phyloP scores from a whole-genome alignment of 2,797 vertebrate genomes.

The Xenopus petersii region DNA sequence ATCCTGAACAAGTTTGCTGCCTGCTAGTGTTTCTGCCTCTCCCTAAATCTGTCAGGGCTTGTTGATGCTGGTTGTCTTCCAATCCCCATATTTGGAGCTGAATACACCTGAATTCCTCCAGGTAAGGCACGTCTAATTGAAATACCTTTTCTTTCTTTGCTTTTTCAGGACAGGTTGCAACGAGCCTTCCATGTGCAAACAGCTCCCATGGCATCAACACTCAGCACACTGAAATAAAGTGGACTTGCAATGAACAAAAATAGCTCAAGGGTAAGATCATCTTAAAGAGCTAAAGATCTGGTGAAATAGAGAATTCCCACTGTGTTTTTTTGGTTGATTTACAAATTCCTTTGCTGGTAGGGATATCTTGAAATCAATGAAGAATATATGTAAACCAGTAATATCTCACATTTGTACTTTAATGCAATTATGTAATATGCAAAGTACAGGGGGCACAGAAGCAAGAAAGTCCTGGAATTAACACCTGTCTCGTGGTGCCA shows the following conservation, averaged over 20 bases:
- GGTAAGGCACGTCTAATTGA: slow-evolving; percentile 58
- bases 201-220: slow-evolving; percentile 28
- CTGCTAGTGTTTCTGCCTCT: slow-evolving; percentile 61
- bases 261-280: slow-evolving; percentile 28
- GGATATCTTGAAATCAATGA: slow-evolving; percentile 2
- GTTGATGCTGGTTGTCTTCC: slow-evolving; percentile 41
- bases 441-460: too few relatives aligned
- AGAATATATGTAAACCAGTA: not conserved
- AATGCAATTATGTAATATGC: too few relatives aligned
- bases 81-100: slow-evolving; percentile 50
- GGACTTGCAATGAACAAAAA: slow-evolving; percentile 18
- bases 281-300: slow-evolving; percentile 9
- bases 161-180: slow-evolving; percentile 62
- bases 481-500: too few relatives aligned
- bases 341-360: not conserved
- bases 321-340: not conserved
- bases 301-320: slow-evolving; percentile 2
- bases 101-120: slow-evolving; percentile 62
- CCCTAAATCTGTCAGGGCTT: slow-evolving; percentile 64
- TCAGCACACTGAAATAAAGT: slow-evolving; percentile 9
- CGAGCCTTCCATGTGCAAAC: slow-evolving; percentile 39
- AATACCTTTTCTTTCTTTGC: slow-evolving; percentile 54
- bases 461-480: too few relatives aligned
- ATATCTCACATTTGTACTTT: too few relatives aligned
- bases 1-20: slow-evolving; percentile 12